Conservation (phyloP, 2,888 invertebrate genomes). For the Sminthurinus aureus region DNA sequence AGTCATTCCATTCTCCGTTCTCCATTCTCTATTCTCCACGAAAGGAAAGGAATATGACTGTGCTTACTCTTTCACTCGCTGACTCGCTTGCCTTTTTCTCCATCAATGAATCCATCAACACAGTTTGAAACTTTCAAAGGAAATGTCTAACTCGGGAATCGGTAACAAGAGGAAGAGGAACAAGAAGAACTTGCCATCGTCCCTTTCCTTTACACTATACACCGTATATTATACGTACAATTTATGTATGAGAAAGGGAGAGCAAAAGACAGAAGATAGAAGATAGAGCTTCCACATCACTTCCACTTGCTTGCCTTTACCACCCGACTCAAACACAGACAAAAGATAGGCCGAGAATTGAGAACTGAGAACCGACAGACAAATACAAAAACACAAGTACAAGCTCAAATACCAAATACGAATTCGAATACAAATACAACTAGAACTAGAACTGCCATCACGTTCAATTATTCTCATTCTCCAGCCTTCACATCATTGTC, state of each 20-base stretch:
- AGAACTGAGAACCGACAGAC: neutral
- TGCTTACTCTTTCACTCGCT: neutral
- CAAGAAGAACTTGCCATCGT: constrained; percentile 6
- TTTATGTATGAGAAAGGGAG: neutral
- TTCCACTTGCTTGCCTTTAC: constrained; percentile 5
- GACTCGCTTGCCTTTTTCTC: constrained; percentile 13
- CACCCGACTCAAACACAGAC: neutral
- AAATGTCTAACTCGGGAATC: constrained; percentile 17
- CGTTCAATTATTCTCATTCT: neutral
- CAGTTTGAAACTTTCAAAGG: constrained; percentile 18
- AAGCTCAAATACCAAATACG: too few relatives aligned
- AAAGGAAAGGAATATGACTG: neutral
- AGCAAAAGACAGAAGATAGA: neutral
- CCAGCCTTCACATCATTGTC: neutral
- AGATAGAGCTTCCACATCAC: constrained; percentile 4
- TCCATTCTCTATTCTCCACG: neutral
- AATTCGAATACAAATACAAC: neutral
- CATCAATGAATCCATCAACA: constrained; percentile 38
- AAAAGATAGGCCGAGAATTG: neutral
- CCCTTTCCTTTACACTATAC: neutral
- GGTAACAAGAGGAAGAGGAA: constrained; percentile 2
- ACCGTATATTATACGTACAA: neutral
- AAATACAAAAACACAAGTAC: neutral
- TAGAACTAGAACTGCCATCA: neutral
- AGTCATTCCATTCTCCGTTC: neutral